Percentiles rank a stretch among this genome's conserved stretches.
phyloP scores from a whole-genome alignment of 2,888 invertebrate species.

The Pachymerium ferrugineum region DNA sequence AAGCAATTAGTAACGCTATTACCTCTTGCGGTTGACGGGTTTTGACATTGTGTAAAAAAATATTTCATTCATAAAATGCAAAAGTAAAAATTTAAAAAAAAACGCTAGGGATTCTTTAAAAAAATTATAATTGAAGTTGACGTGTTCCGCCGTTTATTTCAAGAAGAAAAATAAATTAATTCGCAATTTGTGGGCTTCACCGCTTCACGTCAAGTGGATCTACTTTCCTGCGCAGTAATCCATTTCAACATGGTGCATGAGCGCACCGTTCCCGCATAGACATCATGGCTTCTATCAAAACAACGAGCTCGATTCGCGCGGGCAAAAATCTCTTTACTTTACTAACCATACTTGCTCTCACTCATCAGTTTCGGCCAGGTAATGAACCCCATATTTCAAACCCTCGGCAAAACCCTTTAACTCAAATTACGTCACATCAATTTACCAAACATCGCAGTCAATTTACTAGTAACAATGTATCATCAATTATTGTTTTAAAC shows the following conservation, averaged over 20 bases:
- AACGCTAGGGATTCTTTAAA: too few relatives aligned
- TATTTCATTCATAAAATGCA: background rate
- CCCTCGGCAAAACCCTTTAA: background rate
- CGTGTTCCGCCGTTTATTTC: too few relatives aligned
- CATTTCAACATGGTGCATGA: background rate
- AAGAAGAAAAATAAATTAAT: too few relatives aligned
- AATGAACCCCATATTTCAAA: background rate
- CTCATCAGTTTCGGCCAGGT: background rate
- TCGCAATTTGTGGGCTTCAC: too few relatives aligned
- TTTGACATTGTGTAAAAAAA: too few relatives aligned
- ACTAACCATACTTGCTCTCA: background rate
- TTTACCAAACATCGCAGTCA: too few relatives aligned
- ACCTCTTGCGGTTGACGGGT: background rate
- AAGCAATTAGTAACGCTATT: background rate
- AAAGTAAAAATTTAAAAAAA: background rate
- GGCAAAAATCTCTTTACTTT: background rate
- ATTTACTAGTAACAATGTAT: too few relatives aligned
- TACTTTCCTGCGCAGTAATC: background rate
- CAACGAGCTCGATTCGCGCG: background rate
- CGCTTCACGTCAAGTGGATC: too few relatives aligned
- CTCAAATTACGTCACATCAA: background rate
- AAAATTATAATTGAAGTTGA: too few relatives aligned
- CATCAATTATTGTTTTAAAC: too few relatives aligned
- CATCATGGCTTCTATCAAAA: background rate
- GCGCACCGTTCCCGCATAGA: conserved; percentile 12